phyloP scores from a whole-genome alignment of 2,888 invertebrate species.

The Dryococelus australis region DNA sequence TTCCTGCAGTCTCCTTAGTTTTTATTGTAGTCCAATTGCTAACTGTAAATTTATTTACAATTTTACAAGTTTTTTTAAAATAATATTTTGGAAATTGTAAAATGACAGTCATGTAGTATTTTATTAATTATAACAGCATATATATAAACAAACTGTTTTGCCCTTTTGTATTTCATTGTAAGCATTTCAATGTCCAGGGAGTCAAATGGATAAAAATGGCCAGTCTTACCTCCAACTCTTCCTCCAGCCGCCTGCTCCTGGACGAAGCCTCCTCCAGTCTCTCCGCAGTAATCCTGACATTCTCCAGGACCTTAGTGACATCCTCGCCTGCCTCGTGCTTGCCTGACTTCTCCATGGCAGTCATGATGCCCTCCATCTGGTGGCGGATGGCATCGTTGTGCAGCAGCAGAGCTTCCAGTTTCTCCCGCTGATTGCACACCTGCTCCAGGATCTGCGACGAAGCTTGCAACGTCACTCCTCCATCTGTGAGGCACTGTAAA shows the following conservation, averaged over 20 bases:
- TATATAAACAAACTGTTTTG: no score
- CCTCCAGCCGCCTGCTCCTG: constrained; percentile 37
- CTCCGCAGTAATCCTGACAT: constrained; percentile 37
- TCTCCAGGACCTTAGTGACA: constrained; percentile 17
- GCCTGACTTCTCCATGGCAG: constrained; percentile 29
- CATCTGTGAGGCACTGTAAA: background rate
- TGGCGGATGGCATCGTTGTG: constrained; percentile 54
- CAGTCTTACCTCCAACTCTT: constrained; percentile 30
- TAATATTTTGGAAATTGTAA: no score
- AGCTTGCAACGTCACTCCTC: background rate
- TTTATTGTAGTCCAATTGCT: no score
- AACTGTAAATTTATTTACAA: no score
- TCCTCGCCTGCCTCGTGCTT: constrained; percentile 31
- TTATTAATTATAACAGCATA: no score
- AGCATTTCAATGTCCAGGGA: background rate
- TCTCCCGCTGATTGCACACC: constrained; percentile 46
- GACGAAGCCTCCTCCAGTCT: constrained; percentile 41
- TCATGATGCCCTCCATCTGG: constrained; percentile 59
- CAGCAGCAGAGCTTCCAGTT: constrained; percentile 48
- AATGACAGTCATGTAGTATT: no score
- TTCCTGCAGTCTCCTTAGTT: no score
- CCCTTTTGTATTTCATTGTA: no score
- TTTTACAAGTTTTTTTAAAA: no score
- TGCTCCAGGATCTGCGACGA: constrained; percentile 45
- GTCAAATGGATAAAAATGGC: no score